phyloP scores from a whole-genome alignment of 2,113 vertebrate genomes.

The Micronycteris hirsuta region DNA sequence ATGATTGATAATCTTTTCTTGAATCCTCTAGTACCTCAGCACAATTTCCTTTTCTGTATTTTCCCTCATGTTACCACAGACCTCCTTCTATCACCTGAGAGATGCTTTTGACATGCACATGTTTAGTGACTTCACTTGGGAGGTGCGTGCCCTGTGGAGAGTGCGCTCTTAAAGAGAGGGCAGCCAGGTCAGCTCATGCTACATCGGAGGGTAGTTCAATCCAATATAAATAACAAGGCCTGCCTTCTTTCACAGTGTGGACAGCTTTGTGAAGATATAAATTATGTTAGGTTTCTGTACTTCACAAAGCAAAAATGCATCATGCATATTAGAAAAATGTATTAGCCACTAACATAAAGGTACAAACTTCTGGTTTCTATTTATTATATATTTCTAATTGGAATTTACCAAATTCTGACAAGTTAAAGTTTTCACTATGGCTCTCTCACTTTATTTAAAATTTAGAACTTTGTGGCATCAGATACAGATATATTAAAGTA shows the following conservation, averaged over 20 bases:
- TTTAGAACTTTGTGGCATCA: neutral
- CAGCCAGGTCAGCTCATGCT: neutral
- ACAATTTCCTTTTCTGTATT: neutral
- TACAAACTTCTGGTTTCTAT: neutral
- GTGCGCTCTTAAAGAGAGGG: neutral
- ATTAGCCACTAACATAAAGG: neutral
- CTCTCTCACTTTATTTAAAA: conserved; percentile 4
- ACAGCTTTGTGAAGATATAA: neutral
- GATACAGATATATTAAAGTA: neutral
- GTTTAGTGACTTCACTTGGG: neutral
- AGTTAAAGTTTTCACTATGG: neutral
- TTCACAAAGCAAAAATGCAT: neutral
- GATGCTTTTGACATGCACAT: neutral
- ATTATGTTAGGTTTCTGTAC: neutral
- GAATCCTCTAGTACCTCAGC: neutral
- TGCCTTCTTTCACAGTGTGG: neutral
- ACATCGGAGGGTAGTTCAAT: neutral
- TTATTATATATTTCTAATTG: neutral
- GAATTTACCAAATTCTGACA: neutral
- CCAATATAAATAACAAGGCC: neutral
- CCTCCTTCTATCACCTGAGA: neutral
- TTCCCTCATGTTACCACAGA: neutral
- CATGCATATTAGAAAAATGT: neutral
- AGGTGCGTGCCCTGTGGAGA: neutral
- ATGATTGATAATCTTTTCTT: neutral